Conservation (phyloP, 2,888 invertebrate species). For the Ferrisia virgata region DNA sequence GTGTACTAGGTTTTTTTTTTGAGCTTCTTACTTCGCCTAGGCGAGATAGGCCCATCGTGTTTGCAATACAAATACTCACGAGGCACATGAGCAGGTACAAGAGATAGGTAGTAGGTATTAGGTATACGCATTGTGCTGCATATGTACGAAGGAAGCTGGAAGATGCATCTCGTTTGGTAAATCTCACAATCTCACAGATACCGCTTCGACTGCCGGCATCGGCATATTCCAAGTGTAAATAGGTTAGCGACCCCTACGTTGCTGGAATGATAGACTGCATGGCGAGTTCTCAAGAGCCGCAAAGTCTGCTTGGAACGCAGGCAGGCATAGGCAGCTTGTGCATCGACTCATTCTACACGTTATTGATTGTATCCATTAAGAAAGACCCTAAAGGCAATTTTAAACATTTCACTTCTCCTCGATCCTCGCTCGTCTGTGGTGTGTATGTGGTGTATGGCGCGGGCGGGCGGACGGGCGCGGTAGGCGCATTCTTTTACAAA, state of each 20-base stretch:
- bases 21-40: background rate
- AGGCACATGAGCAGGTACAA: background rate
- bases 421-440: background rate
- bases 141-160: background rate
- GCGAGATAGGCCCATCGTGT: background rate
- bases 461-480: no score
- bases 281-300: constrained; percentile 44
- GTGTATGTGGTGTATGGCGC: no score
- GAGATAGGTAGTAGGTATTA: background rate
- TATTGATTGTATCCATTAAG: constrained; percentile 45
- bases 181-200: no score
- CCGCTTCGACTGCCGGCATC: no score
- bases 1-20: background rate
- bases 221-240: background rate
- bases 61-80: background rate
- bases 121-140: no score
- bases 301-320: constrained; percentile 21
- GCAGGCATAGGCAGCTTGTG: background rate
- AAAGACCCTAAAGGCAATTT: constrained; percentile 34
- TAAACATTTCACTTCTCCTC: constrained; percentile 31
- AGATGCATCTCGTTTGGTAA: no score
- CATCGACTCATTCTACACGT: constrained; percentile 31
- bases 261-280: constrained; percentile 40
- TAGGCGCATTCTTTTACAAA: constrained; percentile 43
- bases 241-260: constrained; percentile 40